Base-by-base conservation (phyloP, 2,888 invertebrate genomes). In the Calliopum simillimum region DNA sequence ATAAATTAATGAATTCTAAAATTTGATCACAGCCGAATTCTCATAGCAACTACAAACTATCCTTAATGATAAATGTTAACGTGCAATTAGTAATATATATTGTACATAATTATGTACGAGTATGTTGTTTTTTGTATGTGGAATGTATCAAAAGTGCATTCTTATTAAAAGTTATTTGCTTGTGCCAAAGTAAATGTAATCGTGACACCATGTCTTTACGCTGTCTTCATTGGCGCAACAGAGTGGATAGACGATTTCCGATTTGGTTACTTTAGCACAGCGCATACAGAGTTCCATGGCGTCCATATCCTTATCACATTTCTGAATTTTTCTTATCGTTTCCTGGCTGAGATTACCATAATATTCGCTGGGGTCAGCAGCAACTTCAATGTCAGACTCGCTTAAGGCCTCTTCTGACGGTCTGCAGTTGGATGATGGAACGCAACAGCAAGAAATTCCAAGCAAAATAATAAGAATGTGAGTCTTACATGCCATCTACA, bases 201-300 rank as follows among this genome's bases (percentile, higher is more conserved):
- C 82, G n/a, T 81, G 74, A 76, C 89, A 89, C 89, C 89, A 89
- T 16, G 81, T 81, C 75, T 86, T 86, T 2, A 87, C 86, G 33
- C 84, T 84, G 33, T 89, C 88, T 71, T 87, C 86, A 70, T 88
- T 84, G 56, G 81, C 83, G 74, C 89, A 89, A 78, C 89, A 89
- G 85, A 89, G 84, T 1, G 89, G 89, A 78, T 89, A 89, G 0
- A 88, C 88, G 59, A 81, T 81, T 16, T 83, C 80, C 0, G 88
- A 88, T 78, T 88, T 88, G 13, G 88, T 88, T 44, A 86, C 85
- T 79, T 88, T 89, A 14, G 89, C 89, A 73, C 89, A 89, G 58
- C 87, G 84, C 83, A 89, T 89, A 75, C 89, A 89, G 6, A 88
- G 77, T 77, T 88, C 88, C 84, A 84, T 85, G 1, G 79, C 76